These are phyloP conservation scores for Phthorimaea operculella DNA, from an alignment of 1,140 invertebrate species.

Conservation along the genomic window DNA sequence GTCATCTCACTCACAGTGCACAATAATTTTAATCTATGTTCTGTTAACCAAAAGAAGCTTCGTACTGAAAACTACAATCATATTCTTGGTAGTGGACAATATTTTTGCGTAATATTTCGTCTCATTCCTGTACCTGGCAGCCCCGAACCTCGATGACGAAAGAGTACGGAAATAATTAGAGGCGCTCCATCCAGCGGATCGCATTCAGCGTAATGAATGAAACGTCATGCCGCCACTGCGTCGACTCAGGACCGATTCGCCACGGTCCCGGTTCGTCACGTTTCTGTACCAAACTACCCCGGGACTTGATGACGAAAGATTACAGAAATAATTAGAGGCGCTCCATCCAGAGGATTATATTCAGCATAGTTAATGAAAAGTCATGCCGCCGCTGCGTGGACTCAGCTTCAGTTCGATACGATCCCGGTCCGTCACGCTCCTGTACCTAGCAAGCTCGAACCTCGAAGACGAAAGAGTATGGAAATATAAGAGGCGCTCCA, in stretches of 20 bases:
- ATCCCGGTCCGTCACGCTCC: no score
- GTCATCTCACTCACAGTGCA: no score
- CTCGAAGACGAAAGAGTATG: constrained; percentile 41
- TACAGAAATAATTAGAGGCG: constrained; percentile 58
- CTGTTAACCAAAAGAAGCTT: no score
- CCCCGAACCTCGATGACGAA: constrained; percentile 30
- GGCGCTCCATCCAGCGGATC: constrained; percentile 52
- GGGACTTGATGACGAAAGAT: constrained; percentile 34
- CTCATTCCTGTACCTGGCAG: neutral
- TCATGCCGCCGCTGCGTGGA: constrained; percentile 32
- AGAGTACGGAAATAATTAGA: constrained; percentile 60
- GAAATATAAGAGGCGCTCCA: constrained; percentile 59
- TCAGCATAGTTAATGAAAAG: constrained; percentile 60
- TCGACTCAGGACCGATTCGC: no score
- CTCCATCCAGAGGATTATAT: constrained; percentile 55
- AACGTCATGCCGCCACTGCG: constrained; percentile 33
- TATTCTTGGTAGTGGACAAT: no score
- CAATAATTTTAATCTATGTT: no score
- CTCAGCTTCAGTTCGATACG: no score
- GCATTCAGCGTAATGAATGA: constrained; percentile 63
- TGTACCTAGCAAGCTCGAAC: neutral
- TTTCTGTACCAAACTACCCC: no score
- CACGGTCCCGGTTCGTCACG: no score
- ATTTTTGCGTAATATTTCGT: neutral
- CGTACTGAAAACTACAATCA: no score